These are phyloP conservation scores for Petroica traversi DNA, from an alignment of 2,113 vertebrate genomes.

Conservation along the genomic window DNA sequence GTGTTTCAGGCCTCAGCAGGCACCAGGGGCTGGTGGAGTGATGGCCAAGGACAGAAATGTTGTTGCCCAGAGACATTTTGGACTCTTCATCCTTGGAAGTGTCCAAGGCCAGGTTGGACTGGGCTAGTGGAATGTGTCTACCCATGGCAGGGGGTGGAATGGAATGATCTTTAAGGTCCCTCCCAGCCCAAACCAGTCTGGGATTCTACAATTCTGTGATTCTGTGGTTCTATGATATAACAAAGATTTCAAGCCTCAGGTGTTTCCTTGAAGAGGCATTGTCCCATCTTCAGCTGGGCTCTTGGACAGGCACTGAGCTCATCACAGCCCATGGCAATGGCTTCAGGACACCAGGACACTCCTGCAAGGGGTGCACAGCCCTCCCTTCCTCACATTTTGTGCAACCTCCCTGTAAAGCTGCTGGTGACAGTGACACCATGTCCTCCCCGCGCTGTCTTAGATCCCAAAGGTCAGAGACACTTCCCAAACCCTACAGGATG, in stretches of 20 bases:
- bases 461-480: neutral
- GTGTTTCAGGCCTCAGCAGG: neutral
- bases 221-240: neutral
- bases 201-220: neutral
- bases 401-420: neutral
- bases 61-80: fast-evolving
- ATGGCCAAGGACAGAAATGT: fast-evolving
- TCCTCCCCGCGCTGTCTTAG: neutral
- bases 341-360: neutral
- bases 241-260: neutral
- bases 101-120: neutral
- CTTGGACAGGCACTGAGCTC: neutral
- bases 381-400: neutral
- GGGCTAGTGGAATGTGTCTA: neutral
- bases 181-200: neutral
- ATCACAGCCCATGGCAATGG: neutral
- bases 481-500: neutral
- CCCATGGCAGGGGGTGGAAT: fast-evolving
- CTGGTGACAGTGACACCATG: neutral
- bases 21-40: neutral
- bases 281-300: neutral
- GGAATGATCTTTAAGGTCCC: fast-evolving
- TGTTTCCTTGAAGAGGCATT: neutral
- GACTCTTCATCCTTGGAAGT: too few relatives aligned
- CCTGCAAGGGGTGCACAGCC: fast-evolving